phyloP scores from a whole-genome alignment of 2,797 vertebrate genomes.

The Mus caroli region DNA sequence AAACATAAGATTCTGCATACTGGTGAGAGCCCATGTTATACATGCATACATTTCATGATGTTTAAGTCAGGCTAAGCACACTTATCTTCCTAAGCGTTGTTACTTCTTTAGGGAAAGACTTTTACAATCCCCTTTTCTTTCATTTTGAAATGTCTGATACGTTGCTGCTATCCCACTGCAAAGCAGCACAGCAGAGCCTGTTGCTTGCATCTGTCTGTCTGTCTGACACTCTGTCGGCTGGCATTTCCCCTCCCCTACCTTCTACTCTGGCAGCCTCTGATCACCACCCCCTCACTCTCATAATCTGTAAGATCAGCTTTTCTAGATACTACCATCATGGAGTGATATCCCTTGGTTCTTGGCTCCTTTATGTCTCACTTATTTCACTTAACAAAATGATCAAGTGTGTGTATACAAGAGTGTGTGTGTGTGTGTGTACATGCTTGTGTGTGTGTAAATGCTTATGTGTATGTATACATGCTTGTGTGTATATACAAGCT shows the following conservation, averaged over 20 bases:
- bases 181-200: not conserved
- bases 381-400: not conserved
- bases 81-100: not conserved
- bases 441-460: not conserved
- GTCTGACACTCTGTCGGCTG: too few species aligned
- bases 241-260: too few species aligned
- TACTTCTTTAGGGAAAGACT: not conserved
- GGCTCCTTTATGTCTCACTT: not conserved
- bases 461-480: not conserved
- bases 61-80: not conserved
- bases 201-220: not conserved
- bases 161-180: too few species aligned
- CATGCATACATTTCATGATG: too few species aligned
- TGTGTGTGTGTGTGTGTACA: not conserved
- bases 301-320: not conserved
- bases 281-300: not conserved
- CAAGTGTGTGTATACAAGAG: not conserved
- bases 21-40: not conserved
- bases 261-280: not conserved
- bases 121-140: not conserved
- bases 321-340: not conserved
- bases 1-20: not conserved
- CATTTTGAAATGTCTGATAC: not conserved
- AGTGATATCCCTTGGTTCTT: not conserved
- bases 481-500: not conserved